Base-by-base conservation (phyloP, 2,888 invertebrate species). In the Trileptium ribeirensis region DNA sequence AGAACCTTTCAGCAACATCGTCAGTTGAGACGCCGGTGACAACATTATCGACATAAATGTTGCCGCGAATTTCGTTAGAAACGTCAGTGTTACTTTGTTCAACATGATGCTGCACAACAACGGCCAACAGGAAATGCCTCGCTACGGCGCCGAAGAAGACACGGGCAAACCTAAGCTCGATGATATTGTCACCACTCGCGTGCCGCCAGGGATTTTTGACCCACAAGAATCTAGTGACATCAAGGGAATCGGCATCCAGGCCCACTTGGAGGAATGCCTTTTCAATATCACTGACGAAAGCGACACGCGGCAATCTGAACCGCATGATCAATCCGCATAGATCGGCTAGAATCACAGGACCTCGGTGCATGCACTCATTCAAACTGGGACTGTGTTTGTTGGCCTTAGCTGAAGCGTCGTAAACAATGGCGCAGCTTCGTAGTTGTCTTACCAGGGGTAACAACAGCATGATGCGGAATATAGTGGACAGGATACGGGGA, bases 261-360 rank as follows among this genome's bases (percentile, higher is more conserved):
- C 38, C 39, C 0, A 86, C 70, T 38, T 82, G 82, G 31, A 84
- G 84, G 80, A 86, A 86, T 0, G 86, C 86, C 74, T 84, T 86
- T 40, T 83, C 83, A 33, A 85, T 82, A 75, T 85, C 85, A 1
- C 78, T 37, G 8, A 70, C 74, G 15, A 33, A 3, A 8, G 8
- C 74, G n/a, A 70, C 15, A 15, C 8, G 74, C 34, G 3, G 15
- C 29, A 70, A n/a, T 15, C 74, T 3, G 29, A 70, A 70, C 8
- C 74, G 74, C 31, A 70, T 31, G 29, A 29, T 29, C 3, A 31
- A n/a, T 15, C 74, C 34, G 29, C 31, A 33, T 8, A 70, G 34
- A 31, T 70, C n/a, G n/a, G 3, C 74, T 8, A 70, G 29, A 8
- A 70, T 33, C n/a, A 70, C 74, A 33, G 74, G 74, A 29, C 74